phyloP scores from a whole-genome alignment of 2,797 vertebrate genomes.

The Malurus splendens region DNA sequence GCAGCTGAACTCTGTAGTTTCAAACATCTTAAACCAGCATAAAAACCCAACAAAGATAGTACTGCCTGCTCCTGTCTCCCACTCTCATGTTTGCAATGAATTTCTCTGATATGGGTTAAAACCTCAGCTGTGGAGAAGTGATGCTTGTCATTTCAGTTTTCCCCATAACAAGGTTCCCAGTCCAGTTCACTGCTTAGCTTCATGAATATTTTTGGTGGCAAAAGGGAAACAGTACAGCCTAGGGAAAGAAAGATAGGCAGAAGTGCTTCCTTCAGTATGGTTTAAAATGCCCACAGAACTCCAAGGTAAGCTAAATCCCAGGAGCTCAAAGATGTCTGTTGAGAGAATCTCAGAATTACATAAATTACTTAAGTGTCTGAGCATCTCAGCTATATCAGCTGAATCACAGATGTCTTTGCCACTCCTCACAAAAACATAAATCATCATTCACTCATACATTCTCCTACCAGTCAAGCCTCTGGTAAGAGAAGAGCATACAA shows the following conservation, averaged over 20 bases:
- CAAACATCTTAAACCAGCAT: neutral
- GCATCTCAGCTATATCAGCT: neutral
- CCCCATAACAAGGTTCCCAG: neutral
- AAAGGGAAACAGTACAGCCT: neutral
- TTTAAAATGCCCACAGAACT: neutral
- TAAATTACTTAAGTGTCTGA: neutral
- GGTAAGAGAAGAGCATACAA: neutral
- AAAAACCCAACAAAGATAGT: neutral
- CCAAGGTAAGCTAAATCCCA: neutral
- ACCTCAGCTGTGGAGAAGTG: neutral
- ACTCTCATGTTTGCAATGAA: neutral
- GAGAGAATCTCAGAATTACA: neutral
- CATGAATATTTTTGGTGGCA: neutral
- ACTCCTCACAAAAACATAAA: neutral
- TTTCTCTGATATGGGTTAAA: neutral
- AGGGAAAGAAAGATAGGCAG: neutral
- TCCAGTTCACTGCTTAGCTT: neutral
- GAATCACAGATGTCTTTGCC: neutral
- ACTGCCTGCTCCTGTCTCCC: neutral
- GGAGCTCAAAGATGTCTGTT: neutral
- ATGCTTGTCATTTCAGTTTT: neutral
- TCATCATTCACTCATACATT: neutral
- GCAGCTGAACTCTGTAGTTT: neutral
- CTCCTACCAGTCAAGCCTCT: neutral
- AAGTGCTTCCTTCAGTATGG: fast-evolving